These are phyloP conservation scores for Terrapene triunguis DNA, from an alignment of 2,113 vertebrate genomes.

Conservation along the genomic window DNA sequence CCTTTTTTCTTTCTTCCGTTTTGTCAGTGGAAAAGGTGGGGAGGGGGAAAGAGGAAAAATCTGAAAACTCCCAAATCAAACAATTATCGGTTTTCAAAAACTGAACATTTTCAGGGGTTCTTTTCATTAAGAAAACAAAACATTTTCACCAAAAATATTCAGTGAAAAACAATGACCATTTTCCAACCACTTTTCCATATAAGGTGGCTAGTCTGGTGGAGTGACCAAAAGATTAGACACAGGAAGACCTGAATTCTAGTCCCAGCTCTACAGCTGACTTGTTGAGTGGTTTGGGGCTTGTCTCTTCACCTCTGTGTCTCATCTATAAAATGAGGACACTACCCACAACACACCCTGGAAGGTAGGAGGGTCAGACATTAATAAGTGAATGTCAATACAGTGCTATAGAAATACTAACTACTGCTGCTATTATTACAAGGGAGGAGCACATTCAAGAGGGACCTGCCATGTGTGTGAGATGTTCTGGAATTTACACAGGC, in stretches of 20 bases:
- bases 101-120: too few species aligned
- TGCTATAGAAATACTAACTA: neutral
- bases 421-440: neutral
- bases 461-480: neutral
- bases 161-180: neutral
- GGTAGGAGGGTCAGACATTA: neutral
- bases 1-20: neutral
- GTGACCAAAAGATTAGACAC: neutral
- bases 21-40: neutral
- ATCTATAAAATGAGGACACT: neutral
- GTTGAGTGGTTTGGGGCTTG: neutral
- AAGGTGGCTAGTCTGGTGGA: neutral
- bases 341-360: neutral
- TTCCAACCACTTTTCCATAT: neutral
- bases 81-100: neutral
- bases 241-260: neutral
- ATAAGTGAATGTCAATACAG: neutral
- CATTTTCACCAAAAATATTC: neutral
- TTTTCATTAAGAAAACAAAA: neutral
- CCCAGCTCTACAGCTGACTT: neutral
- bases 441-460: neutral
- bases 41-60: neutral
- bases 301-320: neutral
- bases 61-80: neutral
- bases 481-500: too few species aligned